Conservation (phyloP, 2,888 invertebrate species). For the Ditula angustiorana region DNA sequence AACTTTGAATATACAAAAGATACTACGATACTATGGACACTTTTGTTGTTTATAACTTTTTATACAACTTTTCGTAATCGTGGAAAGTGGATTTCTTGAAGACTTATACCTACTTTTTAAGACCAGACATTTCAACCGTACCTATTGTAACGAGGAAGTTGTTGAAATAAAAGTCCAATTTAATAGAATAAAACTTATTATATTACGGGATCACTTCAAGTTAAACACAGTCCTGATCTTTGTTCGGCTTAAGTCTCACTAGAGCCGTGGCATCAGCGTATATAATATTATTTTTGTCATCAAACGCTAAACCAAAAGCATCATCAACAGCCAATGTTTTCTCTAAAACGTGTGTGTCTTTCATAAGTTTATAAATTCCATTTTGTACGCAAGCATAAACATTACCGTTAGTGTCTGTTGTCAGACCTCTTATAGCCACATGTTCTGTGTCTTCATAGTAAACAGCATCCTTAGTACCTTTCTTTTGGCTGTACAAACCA, state of each 20-base stretch:
- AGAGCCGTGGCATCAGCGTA: constrained; percentile 58
- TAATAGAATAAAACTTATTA: too few relatives aligned
- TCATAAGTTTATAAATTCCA: constrained; percentile 63
- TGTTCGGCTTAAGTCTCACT: constrained; percentile 8
- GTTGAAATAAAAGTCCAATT: too few relatives aligned
- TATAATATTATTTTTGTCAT: constrained; percentile 67
- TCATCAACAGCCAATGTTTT: constrained; percentile 59
- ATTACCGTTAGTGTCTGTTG: constrained; percentile 60
- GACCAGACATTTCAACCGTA: too few relatives aligned
- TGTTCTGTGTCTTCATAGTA: constrained; percentile 49
- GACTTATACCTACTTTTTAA: too few relatives aligned
- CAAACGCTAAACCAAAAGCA: constrained; percentile 70
- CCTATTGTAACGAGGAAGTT: too few relatives aligned
- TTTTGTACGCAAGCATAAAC: constrained; percentile 61
- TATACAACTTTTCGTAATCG: too few relatives aligned
- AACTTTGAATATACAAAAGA: too few relatives aligned
- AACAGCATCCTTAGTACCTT: constrained; percentile 60
- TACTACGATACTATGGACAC: too few relatives aligned
- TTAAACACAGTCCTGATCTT: not conserved
- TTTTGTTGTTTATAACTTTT: too few relatives aligned
- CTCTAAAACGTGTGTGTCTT: constrained; percentile 49
- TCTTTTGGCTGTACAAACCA: constrained; percentile 65
- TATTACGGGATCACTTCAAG: too few relatives aligned
- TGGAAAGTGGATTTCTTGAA: too few relatives aligned
- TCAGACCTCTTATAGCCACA: constrained; percentile 59